These are phyloP conservation scores for Aradophagus sp. DNA, from an alignment of 1,140 invertebrate species.

Conservation along the genomic window DNA sequence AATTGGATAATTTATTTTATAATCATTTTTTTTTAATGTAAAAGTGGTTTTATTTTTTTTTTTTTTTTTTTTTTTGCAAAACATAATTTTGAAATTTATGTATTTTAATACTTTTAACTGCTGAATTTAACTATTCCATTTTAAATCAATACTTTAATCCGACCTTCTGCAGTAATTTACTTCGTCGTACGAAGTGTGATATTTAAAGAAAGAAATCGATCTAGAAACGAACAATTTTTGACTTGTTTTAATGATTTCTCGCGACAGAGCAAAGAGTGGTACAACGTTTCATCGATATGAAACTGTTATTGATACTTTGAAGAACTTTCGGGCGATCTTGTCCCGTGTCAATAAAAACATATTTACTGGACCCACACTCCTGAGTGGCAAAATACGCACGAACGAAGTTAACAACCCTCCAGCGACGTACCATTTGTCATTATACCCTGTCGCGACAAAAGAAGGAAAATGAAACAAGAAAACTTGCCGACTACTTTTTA, in stretches of 20 bases:
- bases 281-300: slow-evolving; percentile 50
- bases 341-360: slow-evolving; percentile 59
- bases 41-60: too few species aligned
- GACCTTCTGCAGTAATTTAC: too few species aligned
- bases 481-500: slow-evolving; percentile 45
- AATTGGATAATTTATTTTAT: too few species aligned
- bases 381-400: slow-evolving; percentile 53
- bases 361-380: slow-evolving; percentile 56
- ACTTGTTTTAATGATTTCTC: slow-evolving; percentile 53
- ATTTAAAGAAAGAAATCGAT: too few species aligned
- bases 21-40: too few species aligned
- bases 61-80: too few species aligned
- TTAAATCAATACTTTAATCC: too few species aligned
- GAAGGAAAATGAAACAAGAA: slow-evolving; percentile 26
- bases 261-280: slow-evolving; percentile 24
- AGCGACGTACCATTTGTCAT: slow-evolving; percentile 57
- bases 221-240: too few species aligned
- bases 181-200: too few species aligned
- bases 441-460: slow-evolving; percentile 39
- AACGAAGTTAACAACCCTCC: slow-evolving; percentile 59
- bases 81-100: too few species aligned
- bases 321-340: slow-evolving; percentile 52
- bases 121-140: too few species aligned
- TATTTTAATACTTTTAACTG: too few species aligned
- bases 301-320: slow-evolving; percentile 58